Evolutionary conservation across 2,888 invertebrate genomes (phyloP).

Genomic region (Idaea straminata): DNA sequence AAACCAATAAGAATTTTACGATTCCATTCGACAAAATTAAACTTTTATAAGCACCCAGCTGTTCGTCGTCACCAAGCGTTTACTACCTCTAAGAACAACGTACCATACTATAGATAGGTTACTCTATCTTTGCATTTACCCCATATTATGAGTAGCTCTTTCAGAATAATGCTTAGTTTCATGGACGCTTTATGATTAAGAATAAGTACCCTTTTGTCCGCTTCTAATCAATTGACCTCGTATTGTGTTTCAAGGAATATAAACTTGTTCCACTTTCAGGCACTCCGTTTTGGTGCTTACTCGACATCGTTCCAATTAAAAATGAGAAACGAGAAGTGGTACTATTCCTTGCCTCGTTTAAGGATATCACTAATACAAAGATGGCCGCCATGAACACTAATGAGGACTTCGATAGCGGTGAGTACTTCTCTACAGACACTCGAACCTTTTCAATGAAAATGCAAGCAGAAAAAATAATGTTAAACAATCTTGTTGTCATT

Average conservation of each 20-base stretch:
- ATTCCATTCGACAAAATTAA: conserved; percentile 73
- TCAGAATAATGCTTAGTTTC: conserved; percentile 21
- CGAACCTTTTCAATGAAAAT: conserved; percentile 34
- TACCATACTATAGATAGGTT: conserved; percentile 8
- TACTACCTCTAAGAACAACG: conserved; percentile 39
- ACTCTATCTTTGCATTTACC: conserved; percentile 5
- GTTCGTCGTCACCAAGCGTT: conserved; percentile 53
- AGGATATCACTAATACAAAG: conserved; percentile 96
- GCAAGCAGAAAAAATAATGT: conserved; percentile 25
- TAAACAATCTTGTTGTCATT: not conserved
- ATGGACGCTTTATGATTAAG: conserved; percentile 19
- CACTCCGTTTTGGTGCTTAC: conserved; percentile 95
- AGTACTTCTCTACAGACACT: conserved; percentile 67
- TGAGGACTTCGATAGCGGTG: conserved; percentile 93
- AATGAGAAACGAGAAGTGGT: conserved; percentile 99
- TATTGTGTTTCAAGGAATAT: conserved; percentile 36
- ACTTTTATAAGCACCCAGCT: conserved; percentile 69
- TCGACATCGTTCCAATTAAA: conserved; percentile 98
- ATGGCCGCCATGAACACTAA: conserved; percentile 91
- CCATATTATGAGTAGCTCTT: conserved; percentile 32
- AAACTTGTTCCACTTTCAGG: conserved; percentile 79
- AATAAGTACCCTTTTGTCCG: conserved; percentile 17
- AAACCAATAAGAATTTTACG: conserved; percentile 72
- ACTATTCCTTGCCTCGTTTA: conserved; percentile 96
- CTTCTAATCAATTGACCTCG: conserved; percentile 13